A percentile compares a stretch with the other conserved stretches of the same genome.
phyloP scores from a whole-genome alignment of 1,140 invertebrate genomes.

The Drosophila mauritiana region DNA sequence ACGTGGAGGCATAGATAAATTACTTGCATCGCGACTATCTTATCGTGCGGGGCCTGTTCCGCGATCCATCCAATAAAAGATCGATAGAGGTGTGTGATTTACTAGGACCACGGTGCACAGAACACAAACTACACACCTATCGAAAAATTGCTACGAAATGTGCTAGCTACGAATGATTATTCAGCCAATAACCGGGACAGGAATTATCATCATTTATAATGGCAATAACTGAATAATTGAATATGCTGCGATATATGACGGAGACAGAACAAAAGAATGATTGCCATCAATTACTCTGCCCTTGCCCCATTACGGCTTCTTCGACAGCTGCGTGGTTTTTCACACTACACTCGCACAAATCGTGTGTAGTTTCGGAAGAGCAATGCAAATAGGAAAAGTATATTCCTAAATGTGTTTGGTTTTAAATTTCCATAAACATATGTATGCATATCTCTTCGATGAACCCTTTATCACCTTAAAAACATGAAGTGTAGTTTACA shows the following conservation, averaged over 20 bases:
- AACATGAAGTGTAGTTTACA: no score
- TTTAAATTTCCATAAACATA: no score
- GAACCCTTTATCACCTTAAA: no score
- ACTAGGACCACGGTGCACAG: neutral
- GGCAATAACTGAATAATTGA: conserved; percentile 43
- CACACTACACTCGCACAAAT: conserved; percentile 16
- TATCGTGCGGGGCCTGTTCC: conserved; percentile 6
- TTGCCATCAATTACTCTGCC: conserved; percentile 48
- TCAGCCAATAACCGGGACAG: conserved; percentile 54
- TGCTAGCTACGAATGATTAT: conserved; percentile 47
- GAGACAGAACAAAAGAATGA: conserved; percentile 30
- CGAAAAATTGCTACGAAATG: conserved; percentile 15
- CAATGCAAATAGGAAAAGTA: no score
- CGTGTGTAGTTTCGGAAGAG: neutral
- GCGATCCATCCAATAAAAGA: neutral
- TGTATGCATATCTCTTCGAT: no score
- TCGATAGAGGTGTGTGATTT: conserved; percentile 40
- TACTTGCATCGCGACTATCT: conserved; percentile 30
- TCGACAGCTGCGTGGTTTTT: conserved; percentile 39
- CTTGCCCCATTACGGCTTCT: conserved; percentile 34
- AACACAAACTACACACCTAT: neutral
- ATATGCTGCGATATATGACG: conserved; percentile 33
- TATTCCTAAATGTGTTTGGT: no score
- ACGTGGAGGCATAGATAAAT: conserved; percentile 1
- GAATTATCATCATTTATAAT: conserved; percentile 59